These are phyloP conservation scores for Chondrosia reniformis DNA, from an alignment of 37 sponge, comb jelly and placozoan genomes.

Conservation along the genomic window DNA sequence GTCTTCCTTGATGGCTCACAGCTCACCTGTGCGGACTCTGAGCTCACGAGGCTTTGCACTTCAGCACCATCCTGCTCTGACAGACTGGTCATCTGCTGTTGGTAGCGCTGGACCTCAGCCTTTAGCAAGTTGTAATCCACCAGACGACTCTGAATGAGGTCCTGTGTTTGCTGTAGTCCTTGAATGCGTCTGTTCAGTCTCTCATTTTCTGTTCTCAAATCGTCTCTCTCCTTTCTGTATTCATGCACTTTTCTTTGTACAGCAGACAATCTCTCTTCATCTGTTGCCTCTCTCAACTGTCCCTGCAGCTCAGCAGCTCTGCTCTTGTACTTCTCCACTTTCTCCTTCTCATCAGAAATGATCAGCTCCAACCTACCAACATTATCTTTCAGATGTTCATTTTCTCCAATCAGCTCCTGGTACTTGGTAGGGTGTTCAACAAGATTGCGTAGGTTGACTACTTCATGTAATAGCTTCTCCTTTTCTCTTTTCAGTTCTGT, in stretches of 20 bases:
- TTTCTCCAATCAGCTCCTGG: constrained; percentile 1
- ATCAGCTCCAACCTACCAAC: background rate
- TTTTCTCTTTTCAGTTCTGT: constrained; percentile 1
- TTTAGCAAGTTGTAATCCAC: background rate
- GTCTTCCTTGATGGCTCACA: background rate
- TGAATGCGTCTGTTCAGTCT: background rate
- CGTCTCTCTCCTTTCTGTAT: constrained; percentile 1
- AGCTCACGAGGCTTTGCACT: background rate
- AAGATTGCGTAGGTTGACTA: constrained; percentile 3
- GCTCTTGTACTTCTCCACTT: background rate
- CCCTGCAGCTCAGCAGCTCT: constrained; percentile 1
- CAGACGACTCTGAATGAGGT: constrained; percentile 12
- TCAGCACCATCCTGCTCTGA: background rate
- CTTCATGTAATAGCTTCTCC: background rate
- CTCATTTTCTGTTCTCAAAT: constrained; percentile 13
- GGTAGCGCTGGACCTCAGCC: background rate
- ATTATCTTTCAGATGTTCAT: background rate
- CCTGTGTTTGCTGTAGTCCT: constrained; percentile 3
- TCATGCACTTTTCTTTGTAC: constrained; percentile 7
- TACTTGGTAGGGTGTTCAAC: background rate
- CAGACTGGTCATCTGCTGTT: background rate
- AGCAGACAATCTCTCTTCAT: background rate
- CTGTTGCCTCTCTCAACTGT: constrained; percentile 10
- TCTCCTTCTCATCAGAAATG: background rate
- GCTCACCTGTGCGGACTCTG: background rate